A percentile compares a stretch with the other conserved stretches of the same genome.
Evolutionary conservation across 2,888 invertebrate species (phyloP).

Genomic region (Nasonovia ribisnigri): DNA sequence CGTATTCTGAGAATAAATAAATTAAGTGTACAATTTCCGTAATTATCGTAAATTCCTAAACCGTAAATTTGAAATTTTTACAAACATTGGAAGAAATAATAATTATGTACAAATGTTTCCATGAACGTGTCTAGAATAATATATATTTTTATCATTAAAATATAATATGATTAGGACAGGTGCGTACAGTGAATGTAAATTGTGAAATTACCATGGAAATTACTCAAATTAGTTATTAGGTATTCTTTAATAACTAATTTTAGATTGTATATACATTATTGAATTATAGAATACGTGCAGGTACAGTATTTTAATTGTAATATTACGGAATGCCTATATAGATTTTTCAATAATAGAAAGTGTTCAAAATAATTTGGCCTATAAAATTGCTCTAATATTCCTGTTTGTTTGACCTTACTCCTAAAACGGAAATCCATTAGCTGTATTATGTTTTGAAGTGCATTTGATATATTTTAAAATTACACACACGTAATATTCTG

Average conservation of each 20-base stretch:
- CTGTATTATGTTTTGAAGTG: constrained; percentile 7
- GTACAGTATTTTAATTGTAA: constrained; percentile 18
- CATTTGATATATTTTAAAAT: not conserved
- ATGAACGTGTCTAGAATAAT: constrained; percentile 24
- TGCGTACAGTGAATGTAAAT: not conserved
- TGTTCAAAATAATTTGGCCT: not conserved
- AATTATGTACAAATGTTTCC: not conserved
- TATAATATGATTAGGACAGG: not conserved
- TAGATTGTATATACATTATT: not conserved
- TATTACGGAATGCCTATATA: not conserved
- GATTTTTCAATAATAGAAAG: constrained; percentile 11
- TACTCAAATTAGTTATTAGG: not conserved
- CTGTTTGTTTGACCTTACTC: constrained; percentile 52
- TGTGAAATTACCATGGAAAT: not conserved
- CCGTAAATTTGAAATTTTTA: not conserved
- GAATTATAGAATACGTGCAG: not conserved
- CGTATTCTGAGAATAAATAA: too few species aligned
- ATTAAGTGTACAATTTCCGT: too few species aligned
- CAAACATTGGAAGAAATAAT: constrained; percentile 20
- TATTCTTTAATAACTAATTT: not conserved
- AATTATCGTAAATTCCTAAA: too few species aligned
- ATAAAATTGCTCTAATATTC: not conserved
- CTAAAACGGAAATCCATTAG: constrained; percentile 43
- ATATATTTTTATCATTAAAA: not conserved
- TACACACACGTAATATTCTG: not conserved